phyloP scores from a whole-genome alignment of 2,797 vertebrate genomes.

The Danio kyathit region DNA sequence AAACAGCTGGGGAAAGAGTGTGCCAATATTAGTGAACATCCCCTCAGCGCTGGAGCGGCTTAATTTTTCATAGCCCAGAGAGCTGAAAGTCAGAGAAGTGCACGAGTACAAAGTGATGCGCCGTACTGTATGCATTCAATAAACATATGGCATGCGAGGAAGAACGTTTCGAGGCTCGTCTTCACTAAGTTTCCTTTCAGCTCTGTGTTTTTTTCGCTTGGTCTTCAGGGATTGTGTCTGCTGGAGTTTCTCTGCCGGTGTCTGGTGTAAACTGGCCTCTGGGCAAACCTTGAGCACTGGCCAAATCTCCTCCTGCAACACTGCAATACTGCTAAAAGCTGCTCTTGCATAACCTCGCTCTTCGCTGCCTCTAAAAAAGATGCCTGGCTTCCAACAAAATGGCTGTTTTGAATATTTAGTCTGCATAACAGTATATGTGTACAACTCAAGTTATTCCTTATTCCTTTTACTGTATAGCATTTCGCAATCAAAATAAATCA shows the following conservation, averaged over 20 bases:
- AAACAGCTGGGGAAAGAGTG: constrained; percentile 24
- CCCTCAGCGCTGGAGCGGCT: background rate
- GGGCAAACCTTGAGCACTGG: constrained; percentile 55
- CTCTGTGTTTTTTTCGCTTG: background rate
- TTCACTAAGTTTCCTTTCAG: background rate
- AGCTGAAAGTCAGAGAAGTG: constrained; percentile 23
- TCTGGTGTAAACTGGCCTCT: constrained; percentile 46
- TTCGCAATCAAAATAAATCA: background rate
- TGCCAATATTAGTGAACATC: constrained; percentile 36
- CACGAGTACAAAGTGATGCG: background rate
- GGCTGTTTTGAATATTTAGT: background rate
- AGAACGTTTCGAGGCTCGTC: background rate
- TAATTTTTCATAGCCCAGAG: background rate
- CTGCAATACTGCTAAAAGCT: background rate
- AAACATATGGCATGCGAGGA: constrained; percentile 8
- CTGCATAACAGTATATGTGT: background rate
- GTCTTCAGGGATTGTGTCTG: constrained; percentile 15
- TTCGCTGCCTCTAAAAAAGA: background rate
- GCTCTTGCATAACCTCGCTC: constrained; percentile 3
- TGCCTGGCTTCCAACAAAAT: background rate
- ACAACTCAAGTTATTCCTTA: background rate
- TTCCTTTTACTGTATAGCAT: background rate
- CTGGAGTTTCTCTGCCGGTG: constrained; percentile 8
- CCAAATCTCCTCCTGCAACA: constrained; percentile 22
- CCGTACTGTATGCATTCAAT: constrained; percentile 13